phyloP scores from a whole-genome alignment of 1,140 invertebrate genomes.

The Philotrypesis tridentata region DNA sequence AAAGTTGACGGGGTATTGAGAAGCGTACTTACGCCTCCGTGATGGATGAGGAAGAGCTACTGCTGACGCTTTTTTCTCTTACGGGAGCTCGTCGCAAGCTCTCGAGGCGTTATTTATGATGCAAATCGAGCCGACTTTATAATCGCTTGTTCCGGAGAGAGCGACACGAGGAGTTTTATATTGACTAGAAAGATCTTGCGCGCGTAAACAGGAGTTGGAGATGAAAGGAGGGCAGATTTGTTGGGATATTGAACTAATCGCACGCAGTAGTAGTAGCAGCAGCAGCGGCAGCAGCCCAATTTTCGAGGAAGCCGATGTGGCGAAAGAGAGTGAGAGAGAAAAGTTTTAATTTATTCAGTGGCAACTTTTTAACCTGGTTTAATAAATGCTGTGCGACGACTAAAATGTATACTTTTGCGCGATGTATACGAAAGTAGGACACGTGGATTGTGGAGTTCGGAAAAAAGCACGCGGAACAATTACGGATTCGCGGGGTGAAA shows the following conservation, averaged over 20 bases:
- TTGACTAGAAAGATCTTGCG: no score
- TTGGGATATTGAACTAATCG: neutral
- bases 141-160: no score
- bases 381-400: slow-evolving; percentile 31
- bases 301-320: neutral
- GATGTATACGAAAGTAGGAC: slow-evolving; percentile 42
- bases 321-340: neutral
- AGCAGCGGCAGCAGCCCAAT: no score
- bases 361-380: slow-evolving; percentile 23
- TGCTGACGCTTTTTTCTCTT: neutral
- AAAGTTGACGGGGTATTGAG: neutral
- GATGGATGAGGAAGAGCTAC: neutral
- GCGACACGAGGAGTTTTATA: no score
- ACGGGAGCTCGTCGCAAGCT: neutral
- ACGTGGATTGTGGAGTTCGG: neutral
- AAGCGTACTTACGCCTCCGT: neutral
- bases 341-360: slow-evolving; percentile 13
- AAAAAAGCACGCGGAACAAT: neutral
- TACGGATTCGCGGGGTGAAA: neutral
- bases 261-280: no score
- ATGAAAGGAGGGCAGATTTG: neutral
- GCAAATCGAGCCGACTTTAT: no score
- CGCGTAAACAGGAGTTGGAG: no score
- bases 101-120: no score
- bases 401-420: slow-evolving; percentile 48